Conservation (phyloP, 2,113 vertebrate genomes). For the Lycaon pictus region DNA sequence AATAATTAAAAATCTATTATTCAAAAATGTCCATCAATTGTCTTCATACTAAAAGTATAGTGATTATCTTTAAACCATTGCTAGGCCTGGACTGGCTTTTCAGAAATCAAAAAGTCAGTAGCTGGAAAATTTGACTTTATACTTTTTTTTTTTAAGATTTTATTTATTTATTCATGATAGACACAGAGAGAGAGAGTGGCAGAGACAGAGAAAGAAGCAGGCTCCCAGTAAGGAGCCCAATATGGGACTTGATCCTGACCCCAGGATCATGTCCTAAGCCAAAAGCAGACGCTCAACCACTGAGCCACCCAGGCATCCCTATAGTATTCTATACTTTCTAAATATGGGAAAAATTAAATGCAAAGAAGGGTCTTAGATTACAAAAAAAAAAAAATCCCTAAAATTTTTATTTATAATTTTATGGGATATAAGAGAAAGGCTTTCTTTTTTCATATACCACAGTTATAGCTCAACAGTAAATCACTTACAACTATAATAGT, state of each 20-base stretch:
- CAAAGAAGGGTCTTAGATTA: not conserved
- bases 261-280: too few species aligned
- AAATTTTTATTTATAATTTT: not conserved
- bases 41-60: not conserved
- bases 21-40: not conserved
- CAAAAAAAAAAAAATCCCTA: not conserved
- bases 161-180: too few species aligned
- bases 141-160: not conserved
- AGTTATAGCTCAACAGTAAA: not conserved
- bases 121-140: not conserved
- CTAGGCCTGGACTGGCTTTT: not conserved
- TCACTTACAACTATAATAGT: not conserved
- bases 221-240: too few species aligned
- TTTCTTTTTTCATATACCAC: not conserved
- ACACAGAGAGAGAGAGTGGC: too few species aligned
- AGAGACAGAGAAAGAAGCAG: too few species aligned
- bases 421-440: not conserved
- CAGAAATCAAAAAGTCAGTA: not conserved
- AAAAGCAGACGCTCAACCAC: too few species aligned
- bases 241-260: too few species aligned
- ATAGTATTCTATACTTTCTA: not conserved
- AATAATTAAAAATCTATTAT: constrained; percentile 28
- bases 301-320: too few species aligned
- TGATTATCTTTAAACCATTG: not conserved
- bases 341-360: not conserved